A percentile compares a stretch with the other conserved stretches of the same genome.
These are phyloP conservation scores for Hippocampus abdominalis DNA, from an alignment of 2,113 vertebrate species.

Conservation along the genomic window DNA sequence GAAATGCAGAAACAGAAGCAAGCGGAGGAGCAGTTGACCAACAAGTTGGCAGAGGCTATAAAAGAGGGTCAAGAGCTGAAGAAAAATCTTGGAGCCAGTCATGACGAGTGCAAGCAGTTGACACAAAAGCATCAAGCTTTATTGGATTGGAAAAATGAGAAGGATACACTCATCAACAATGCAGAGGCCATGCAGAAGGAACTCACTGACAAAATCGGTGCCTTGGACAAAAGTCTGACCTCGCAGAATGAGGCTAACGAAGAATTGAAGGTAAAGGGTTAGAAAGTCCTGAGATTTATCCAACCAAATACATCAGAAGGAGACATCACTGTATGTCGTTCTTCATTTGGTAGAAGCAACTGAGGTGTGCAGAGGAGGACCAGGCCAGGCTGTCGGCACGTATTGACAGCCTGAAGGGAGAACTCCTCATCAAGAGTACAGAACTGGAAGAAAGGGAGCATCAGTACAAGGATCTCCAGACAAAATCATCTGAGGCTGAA, in stretches of 20 bases:
- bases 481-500: constrained; percentile 60
- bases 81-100: constrained; percentile 61
- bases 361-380: constrained; percentile 69
- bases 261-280: constrained; percentile 45
- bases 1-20: constrained; percentile 79
- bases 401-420: constrained; percentile 72
- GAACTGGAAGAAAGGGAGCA: constrained; percentile 76
- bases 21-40: constrained; percentile 71
- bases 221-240: constrained; percentile 71
- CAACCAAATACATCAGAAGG: not conserved
- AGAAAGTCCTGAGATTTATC: not conserved
- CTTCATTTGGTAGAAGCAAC: constrained; percentile 53
- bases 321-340: not conserved
- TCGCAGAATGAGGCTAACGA: constrained; percentile 55
- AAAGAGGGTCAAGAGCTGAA: constrained; percentile 72
- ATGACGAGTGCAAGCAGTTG: constrained; percentile 73
- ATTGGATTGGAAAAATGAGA: constrained; percentile 80
- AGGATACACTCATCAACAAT: constrained; percentile 68
- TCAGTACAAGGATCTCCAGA: constrained; percentile 70
- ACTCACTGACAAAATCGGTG: constrained; percentile 67
- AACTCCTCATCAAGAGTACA: constrained; percentile 70
- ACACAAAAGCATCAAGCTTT: constrained; percentile 70
- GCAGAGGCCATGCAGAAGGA: constrained; percentile 73
- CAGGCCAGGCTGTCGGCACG: constrained; percentile 66
- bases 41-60: constrained; percentile 64